Evolutionary conservation across 2,113 vertebrate species (phyloP).

Genomic region (Platysternon megacephalum): DNA sequence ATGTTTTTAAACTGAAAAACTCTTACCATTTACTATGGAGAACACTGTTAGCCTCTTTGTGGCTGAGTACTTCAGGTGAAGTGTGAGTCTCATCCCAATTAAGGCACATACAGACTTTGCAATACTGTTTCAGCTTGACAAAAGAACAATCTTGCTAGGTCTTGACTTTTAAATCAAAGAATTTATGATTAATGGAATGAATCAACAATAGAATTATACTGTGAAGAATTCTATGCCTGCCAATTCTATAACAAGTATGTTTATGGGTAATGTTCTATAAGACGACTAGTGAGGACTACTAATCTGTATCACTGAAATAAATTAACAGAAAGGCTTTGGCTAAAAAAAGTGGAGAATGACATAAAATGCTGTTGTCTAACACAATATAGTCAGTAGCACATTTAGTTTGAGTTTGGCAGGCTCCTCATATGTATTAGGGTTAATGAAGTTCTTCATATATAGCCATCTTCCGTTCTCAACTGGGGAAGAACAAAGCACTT

Average conservation of each 20-base stretch:
- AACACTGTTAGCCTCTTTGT: not conserved
- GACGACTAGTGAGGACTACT: not conserved
- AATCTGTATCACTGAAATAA: slow-evolving; percentile 33
- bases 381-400: not conserved
- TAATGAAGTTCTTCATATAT: not conserved
- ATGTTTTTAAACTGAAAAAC: not conserved
- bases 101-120: not conserved
- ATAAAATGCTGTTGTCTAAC: not conserved
- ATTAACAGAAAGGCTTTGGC: slow-evolving; percentile 42
- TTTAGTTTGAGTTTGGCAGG: not conserved
- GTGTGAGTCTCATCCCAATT: slow-evolving; percentile 19
- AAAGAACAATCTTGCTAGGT: slow-evolving; percentile 29
- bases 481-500: slow-evolving; percentile 8
- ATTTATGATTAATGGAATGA: slow-evolving; percentile 18
- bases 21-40: slow-evolving; percentile 15
- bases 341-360: not conserved
- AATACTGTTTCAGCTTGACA: slow-evolving; percentile 18
- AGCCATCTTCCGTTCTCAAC: not conserved
- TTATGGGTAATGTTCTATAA: slow-evolving; percentile 23
- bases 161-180: slow-evolving; percentile 38
- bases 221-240: not conserved
- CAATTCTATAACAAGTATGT: not conserved
- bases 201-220: slow-evolving; percentile 33
- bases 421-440: not conserved
- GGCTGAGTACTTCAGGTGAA: not conserved